phyloP scores from a whole-genome alignment of 2,113 vertebrate genomes.

The Atrichornis clamosus region DNA sequence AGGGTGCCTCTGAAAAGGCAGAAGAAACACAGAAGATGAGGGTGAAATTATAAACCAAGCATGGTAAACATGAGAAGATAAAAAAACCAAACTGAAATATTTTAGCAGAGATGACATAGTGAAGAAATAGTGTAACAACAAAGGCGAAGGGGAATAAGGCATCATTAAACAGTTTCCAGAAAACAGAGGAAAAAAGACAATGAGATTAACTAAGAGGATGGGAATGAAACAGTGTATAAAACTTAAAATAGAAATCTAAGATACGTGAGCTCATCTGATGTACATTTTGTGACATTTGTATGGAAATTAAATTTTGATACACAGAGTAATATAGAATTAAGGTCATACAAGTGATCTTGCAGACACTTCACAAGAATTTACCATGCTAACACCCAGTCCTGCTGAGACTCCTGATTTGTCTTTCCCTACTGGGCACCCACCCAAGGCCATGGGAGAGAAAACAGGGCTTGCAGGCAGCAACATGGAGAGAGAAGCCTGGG shows the following conservation, averaged over 20 bases:
- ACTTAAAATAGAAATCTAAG: background rate
- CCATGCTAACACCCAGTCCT: background rate
- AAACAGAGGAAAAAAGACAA: background rate
- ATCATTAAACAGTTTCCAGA: background rate
- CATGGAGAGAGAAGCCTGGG: background rate
- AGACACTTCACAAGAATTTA: background rate
- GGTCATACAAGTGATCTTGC: background rate
- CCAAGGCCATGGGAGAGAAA: background rate
- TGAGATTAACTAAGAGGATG: background rate
- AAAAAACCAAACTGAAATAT: rapidly evolving
- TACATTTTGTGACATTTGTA: background rate
- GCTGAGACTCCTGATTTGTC: background rate
- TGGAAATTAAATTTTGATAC: background rate
- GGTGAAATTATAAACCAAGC: background rate
- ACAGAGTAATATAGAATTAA: background rate
- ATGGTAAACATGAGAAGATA: background rate
- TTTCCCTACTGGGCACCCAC: background rate
- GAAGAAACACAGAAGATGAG: background rate
- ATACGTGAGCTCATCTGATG: background rate
- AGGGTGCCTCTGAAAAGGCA: background rate
- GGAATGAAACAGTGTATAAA: background rate
- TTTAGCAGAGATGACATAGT: background rate
- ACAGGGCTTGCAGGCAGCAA: background rate
- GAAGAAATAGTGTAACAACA: background rate
- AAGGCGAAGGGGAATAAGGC: background rate